Evolutionary conservation across 1,140 invertebrate species (phyloP).

Genomic region (Drosophila tropicalis): DNA sequence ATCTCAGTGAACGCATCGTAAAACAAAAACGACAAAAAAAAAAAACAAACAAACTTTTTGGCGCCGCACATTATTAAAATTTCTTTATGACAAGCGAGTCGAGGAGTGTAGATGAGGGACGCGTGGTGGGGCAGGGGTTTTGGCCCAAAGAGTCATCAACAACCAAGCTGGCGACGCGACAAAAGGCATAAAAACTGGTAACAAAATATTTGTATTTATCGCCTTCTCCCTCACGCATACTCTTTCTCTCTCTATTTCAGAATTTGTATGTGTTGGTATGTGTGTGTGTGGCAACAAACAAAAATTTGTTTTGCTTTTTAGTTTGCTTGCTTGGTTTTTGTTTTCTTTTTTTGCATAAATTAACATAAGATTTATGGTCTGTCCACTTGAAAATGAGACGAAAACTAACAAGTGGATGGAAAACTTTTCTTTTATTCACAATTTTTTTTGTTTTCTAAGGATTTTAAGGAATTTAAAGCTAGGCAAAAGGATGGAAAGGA

Average conservation of each 20-base stretch:
- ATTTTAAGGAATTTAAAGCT: constrained; percentile 41
- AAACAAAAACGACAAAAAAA: constrained; percentile 47
- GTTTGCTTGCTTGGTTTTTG: constrained; percentile 20
- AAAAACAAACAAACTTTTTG: constrained; percentile 72
- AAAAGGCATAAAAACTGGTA: constrained; percentile 81
- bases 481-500: constrained; percentile 19
- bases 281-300: constrained; percentile 46
- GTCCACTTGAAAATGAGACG: constrained; percentile 74
- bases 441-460: constrained; percentile 31
- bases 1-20: constrained; percentile 63
- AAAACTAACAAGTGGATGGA: constrained; percentile 71
- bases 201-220: constrained; percentile 76
- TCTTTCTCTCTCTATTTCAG: not conserved
- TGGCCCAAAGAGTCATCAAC: constrained; percentile 58
- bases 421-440: constrained; percentile 36
- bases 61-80: constrained; percentile 82
- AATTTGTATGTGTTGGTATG: constrained; percentile 1
- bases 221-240: constrained; percentile 16
- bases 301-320: constrained; percentile 80
- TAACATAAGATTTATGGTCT: constrained; percentile 77
- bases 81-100: constrained; percentile 77
- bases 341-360: constrained; percentile 69
- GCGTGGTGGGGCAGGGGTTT: constrained; percentile 18
- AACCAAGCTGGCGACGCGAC: constrained; percentile 60
- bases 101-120: constrained; percentile 18